Percentiles rank a stretch among this genome's conserved stretches.
Evolutionary conservation across 1,140 invertebrate genomes (phyloP).

Genomic region (Adelges cooleyi): DNA sequence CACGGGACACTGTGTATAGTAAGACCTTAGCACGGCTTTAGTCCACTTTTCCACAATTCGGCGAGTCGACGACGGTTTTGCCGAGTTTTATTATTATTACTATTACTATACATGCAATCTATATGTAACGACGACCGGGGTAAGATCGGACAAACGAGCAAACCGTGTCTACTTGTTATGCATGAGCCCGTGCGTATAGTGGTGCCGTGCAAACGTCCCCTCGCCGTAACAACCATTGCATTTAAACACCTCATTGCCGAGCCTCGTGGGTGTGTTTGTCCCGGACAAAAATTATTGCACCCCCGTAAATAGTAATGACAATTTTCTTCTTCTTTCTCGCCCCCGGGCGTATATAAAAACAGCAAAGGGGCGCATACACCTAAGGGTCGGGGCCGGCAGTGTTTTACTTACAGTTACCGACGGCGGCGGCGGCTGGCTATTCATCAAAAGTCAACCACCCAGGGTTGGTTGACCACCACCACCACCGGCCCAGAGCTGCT

Average conservation of each 20-base stretch:
- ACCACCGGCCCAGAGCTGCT: too few relatives aligned
- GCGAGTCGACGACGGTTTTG: neutral
- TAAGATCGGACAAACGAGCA: neutral
- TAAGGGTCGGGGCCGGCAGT: too few relatives aligned
- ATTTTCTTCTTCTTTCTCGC: neutral
- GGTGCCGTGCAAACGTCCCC: neutral
- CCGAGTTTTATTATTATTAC: constrained; percentile 13
- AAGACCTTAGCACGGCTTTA: neutral
- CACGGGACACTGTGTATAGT: neutral
- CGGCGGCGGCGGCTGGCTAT: too few relatives aligned
- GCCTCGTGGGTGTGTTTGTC: too few relatives aligned
- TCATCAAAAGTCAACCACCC: constrained; percentile 25
- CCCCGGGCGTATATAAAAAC: neutral
- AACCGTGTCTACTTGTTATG: constrained; percentile 21
- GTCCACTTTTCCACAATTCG: neutral
- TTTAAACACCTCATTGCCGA: constrained; percentile 26
- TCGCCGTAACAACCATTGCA: constrained; percentile 18
- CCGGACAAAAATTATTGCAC: constrained; percentile 15
- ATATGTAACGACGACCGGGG: too few relatives aligned
- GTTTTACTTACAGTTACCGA: neutral
- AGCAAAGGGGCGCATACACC: too few relatives aligned
- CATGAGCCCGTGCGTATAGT: neutral
- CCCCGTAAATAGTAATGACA: constrained; percentile 1
- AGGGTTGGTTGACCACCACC: too few relatives aligned
- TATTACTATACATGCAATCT: too few relatives aligned